A percentile compares a stretch with the other conserved stretches of the same genome.
phyloP scores from a whole-genome alignment of 2,888 invertebrate species.

The Orthonychiurus folsomi region DNA sequence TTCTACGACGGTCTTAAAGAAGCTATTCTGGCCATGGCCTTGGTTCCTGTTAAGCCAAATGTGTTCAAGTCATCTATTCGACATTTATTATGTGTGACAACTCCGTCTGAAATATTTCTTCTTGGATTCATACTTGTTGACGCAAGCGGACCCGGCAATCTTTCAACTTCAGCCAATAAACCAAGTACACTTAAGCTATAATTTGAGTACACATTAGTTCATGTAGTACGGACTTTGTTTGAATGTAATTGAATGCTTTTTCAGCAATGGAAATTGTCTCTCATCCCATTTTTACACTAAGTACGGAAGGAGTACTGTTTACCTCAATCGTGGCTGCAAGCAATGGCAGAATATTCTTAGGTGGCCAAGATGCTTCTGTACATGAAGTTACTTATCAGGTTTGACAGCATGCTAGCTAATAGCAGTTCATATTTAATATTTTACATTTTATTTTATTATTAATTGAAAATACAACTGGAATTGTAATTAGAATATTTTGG shows the following conservation, averaged over 20 bases:
- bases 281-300: constrained; percentile 85
- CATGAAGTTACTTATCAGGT: constrained; percentile 94
- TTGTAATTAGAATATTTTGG: constrained; percentile 39
- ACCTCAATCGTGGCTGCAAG: constrained; percentile 70
- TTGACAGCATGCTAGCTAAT: constrained; percentile 25
- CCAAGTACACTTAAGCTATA: background rate
- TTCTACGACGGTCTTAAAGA: constrained; percentile 93
- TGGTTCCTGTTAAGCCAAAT: constrained; percentile 73
- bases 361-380: constrained; percentile 85
- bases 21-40: constrained; percentile 84
- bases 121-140: constrained; percentile 56
- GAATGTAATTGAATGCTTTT: background rate
- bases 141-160: background rate
- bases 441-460: background rate
- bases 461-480: background rate
- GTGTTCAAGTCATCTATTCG: constrained; percentile 86
- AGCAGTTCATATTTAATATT: constrained; percentile 1
- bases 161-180: background rate
- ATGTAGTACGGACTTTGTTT: background rate
- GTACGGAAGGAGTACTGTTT: constrained; percentile 80
- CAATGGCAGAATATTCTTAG: constrained; percentile 84
- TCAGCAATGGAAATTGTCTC: constrained; percentile 77
- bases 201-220: no score
- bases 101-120: constrained; percentile 87
- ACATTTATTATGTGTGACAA: constrained; percentile 81